These are phyloP conservation scores for Sebastes oblongus DNA, from an alignment of 2,797 vertebrate genomes.

Conservation along the genomic window DNA sequence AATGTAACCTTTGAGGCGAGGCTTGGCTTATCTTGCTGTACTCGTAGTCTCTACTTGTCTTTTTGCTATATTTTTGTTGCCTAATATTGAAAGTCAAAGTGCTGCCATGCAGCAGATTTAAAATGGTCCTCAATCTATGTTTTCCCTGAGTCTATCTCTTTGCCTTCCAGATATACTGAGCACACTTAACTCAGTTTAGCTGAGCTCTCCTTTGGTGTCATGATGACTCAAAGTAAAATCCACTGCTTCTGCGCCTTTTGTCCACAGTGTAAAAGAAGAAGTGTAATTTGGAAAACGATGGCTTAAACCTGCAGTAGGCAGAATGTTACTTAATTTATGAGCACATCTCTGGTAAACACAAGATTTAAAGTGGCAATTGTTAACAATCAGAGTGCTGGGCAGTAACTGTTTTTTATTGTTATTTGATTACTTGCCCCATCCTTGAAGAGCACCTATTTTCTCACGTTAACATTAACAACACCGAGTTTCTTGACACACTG, in stretches of 20 bases:
- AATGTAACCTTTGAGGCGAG: neutral
- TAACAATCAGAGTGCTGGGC: too few relatives aligned
- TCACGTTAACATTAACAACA: too few relatives aligned
- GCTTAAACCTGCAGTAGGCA: neutral
- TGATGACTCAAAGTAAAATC: constrained; percentile 24
- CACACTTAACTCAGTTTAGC: constrained; percentile 15
- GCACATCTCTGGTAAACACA: neutral
- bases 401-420: too few relatives aligned
- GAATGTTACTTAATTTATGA: too few relatives aligned
- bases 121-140: neutral
- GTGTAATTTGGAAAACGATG: neutral
- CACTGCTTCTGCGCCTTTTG: neutral
- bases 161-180: neutral
- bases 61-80: neutral
- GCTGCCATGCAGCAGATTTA: constrained; percentile 2
- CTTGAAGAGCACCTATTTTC: too few relatives aligned
- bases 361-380: too few relatives aligned
- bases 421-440: too few relatives aligned
- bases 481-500: too few relatives aligned
- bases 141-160: constrained; percentile 22
- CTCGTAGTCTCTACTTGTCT: neutral
- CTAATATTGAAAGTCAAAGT: neutral
- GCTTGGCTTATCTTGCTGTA: neutral
- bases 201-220: constrained; percentile 5
- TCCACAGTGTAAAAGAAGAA: neutral